Base-by-base conservation (phyloP, 2,888 invertebrate species). In the Ennomos quercinarius region DNA sequence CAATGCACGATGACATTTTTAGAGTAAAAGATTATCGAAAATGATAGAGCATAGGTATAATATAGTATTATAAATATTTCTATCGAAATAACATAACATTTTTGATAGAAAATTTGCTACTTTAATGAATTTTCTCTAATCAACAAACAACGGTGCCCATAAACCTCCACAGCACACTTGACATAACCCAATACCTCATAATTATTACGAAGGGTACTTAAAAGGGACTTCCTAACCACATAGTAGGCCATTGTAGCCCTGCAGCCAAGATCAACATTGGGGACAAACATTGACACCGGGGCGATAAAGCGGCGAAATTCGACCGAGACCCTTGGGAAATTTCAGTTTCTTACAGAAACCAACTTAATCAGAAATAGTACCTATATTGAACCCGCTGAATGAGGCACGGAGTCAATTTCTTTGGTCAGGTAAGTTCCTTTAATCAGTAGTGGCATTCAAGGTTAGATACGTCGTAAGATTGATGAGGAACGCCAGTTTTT, bases 291-390 rank as follows among this genome's bases (percentile, higher is more conserved):
- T 78, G 80, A 72, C 78, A 72, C 70, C 73, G 71, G 11, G 64
- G 62, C 74, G 78, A 78, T 78, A 76, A 72, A 77, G 73, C 71
- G 68, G 66, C 70, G 63, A 74, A 77, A 77, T 73, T 77, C 73
- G 76, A 68, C 63, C 69, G 47, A 69, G 60, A 68, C 84, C 72
- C 81, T 1, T 48, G 84, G 83, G 84, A 85, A 85, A 84, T 85
- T 82, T 71, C 72, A 72, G 70, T 72, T 78, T 70, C 76, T 73
- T 72, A 70, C 66, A 69, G 72, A 74, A 76, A 73, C 73, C 63
- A 67, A 76, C 67, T 71, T 80, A 78, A 80, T 81, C 76, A 80
- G 68, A 79, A 79, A 76, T 77, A 76, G 66, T 70, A 27, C 27
- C 27, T 27, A 66, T 72, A 72, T 64, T 43, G 65, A 61, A 58